Base-by-base conservation (phyloP, 2,113 vertebrate species). In the Phocoena phocoena region DNA sequence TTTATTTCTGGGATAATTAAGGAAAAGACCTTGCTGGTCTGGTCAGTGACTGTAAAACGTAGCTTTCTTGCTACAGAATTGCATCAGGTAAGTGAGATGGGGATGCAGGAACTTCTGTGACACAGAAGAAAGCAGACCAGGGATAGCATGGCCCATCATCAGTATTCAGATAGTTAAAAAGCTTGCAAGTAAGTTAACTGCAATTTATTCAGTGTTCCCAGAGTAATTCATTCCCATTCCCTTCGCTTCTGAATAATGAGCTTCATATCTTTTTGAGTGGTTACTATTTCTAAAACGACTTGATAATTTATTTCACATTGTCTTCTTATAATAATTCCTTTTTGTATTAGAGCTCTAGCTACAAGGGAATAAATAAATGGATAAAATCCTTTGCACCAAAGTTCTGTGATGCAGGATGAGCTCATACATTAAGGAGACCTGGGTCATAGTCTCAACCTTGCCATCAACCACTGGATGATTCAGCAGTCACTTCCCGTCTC, bases 311-410 rank as follows among this genome's bases (percentile, higher is more conserved):
- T 89, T 83, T 67, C 31, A 89, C 10, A 55, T 80, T 95, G 28
- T 88, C 58, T 96, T 81, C 38, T 73, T 83, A 62, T 33, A 88
- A 91, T 71, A 92, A 63, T 77, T 60, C 17, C 25, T 87, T 89
- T 96, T 92, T 76, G 33, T 88, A 79, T 44, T 93, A 60, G 68
- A 86, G 26, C 33, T 82, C 6, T 86, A 55, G 60, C 58, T 36
- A 55, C 31, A 76, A 85, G 87, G 18, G 86, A 68, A 62, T 36
- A 88, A 85, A 80, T 82, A 41, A 62, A 55, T 65, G 17, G 21
- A 93, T 95, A 86, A 92, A 96, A 93, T 86, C 20, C 26, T 92
- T 77, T 89, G 86, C 36, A 86, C 36, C 50, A 83, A 93, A 95
- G 53, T 82, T 26, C 60, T 60, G 41, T 88, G 77, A 44, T 96